Conservation (phyloP, 2,888 invertebrate species). For the Oasisia sp. region DNA sequence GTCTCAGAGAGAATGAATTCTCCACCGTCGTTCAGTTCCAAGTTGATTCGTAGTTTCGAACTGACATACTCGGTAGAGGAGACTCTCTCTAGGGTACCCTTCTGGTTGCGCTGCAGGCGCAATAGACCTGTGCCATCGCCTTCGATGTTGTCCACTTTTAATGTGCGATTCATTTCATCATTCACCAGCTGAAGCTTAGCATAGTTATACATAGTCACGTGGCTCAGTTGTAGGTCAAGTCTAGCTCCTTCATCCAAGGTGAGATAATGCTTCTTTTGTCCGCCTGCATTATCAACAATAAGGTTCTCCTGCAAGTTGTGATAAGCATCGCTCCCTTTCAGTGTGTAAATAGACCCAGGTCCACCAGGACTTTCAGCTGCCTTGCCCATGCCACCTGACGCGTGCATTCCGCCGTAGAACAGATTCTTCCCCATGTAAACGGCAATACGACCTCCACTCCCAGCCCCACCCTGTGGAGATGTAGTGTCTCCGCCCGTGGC, state of each 20-base stretch:
- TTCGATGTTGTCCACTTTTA: slow-evolving; percentile 48
- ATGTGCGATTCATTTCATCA: slow-evolving; percentile 42
- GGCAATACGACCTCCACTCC: slow-evolving; percentile 52
- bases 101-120: slow-evolving; percentile 47
- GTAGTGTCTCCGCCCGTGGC: slow-evolving; percentile 47
- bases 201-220: slow-evolving; percentile 47
- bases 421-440: slow-evolving; percentile 28
- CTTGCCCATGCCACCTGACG: slow-evolving; percentile 45
- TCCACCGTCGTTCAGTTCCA: slow-evolving; percentile 52
- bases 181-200: slow-evolving; percentile 49
- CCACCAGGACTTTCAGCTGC: slow-evolving; percentile 48
- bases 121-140: slow-evolving; percentile 53
- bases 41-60: slow-evolving; percentile 50
- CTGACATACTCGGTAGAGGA: slow-evolving; percentile 33
- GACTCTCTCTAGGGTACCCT: slow-evolving; percentile 47
- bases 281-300: slow-evolving; percentile 49
- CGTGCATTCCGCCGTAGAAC: slow-evolving; percentile 29
- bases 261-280: slow-evolving; percentile 47
- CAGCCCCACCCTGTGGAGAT: slow-evolving; percentile 42
- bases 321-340: slow-evolving; percentile 33
- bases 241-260: slow-evolving; percentile 46
- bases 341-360: slow-evolving; percentile 49
- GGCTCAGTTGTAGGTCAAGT: slow-evolving; percentile 42
- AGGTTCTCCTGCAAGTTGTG: slow-evolving; percentile 41
- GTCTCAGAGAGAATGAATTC: slow-evolving; percentile 54